Base-by-base conservation (phyloP, 2,113 vertebrate species). In the Sarotherodon lohbergeri region DNA sequence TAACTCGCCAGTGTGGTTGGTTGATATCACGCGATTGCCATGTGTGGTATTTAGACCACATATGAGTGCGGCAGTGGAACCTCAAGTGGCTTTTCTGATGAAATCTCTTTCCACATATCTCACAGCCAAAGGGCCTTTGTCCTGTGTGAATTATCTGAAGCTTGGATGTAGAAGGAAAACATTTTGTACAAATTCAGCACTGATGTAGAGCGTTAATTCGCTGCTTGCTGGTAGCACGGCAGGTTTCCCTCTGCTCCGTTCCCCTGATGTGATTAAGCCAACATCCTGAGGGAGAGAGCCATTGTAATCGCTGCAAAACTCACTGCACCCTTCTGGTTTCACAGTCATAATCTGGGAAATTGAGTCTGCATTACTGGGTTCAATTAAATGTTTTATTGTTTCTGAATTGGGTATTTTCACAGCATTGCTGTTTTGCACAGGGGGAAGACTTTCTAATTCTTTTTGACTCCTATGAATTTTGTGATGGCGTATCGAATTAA, bases 31-130 rank as follows among this genome's bases (percentile, higher is more conserved):
- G 2, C 0, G 63, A 87, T 29, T 81, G 63, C 13, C 87, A 89
- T 17, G 85, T 87, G 73, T 86, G 80, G 71, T 91, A 85, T 71
- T 57, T 89, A 16, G 90, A 84, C 43, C 95, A 95, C 88, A 84
- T 86, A 85, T 97, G 97, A 88, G 96, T 97, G 76, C 94, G 93
- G 83, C 94, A 95, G 90, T 97, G 97, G 88, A 97, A 95, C 95
- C 97, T 98, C 92, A 98, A 94, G 89, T 97, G 97, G 5, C 96
- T 93, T 55, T 95, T 95, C 92, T 97, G 96, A 59, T 96, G 95
- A 90, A 97, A 97, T 56, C 91, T 96, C 94, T 96, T 97, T 16
- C 96, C 97, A 91, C 96, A 98, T 56, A 95, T 87, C 16, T 90
- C 93, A 86, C 97, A 97, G 86, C 95, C 94, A 90, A 97, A 97